Percentiles rank a stretch among this genome's conserved stretches.
phyloP scores from a whole-genome alignment of 2,113 vertebrate species.

The Phylloscopus trochiloides region DNA sequence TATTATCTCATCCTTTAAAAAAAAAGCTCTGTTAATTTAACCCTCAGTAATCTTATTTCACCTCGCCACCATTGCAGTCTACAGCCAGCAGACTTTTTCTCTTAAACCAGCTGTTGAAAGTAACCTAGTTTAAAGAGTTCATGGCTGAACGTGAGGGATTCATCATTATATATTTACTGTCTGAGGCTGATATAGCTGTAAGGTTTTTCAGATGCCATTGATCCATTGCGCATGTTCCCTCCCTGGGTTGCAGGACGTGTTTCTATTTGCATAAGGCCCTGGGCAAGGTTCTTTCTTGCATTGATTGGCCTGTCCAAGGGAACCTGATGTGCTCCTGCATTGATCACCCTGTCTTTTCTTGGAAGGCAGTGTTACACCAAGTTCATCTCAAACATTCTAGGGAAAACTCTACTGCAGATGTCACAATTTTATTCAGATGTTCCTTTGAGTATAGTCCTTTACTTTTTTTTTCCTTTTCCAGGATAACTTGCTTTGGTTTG shows the following conservation, averaged over 20 bases:
- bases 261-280: conserved; percentile 99
- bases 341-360: conserved; percentile 94
- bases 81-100: conserved; percentile 46
- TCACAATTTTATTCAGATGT: conserved; percentile 81
- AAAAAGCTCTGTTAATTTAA: conserved; percentile 36
- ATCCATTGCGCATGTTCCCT: conserved; percentile 97
- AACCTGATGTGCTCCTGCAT: conserved; percentile 93
- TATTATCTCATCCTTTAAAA: conserved; percentile 34
- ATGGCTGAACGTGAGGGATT: conserved; percentile 80
- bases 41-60: background rate
- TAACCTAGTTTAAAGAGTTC: conserved; percentile 85
- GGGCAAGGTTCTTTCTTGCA: conserved; percentile 99
- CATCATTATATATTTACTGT: conserved; percentile 97
- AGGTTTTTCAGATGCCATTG: conserved; percentile 94
- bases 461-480: background rate
- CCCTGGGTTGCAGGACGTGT: conserved; percentile 91
- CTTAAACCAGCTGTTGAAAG: conserved; percentile 77
- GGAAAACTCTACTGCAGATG: conserved; percentile 83
- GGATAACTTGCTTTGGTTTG: background rate
- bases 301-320: conserved; percentile 99
- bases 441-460: conserved; percentile 65
- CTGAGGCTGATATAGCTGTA: conserved; percentile 92
- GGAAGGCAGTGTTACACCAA: conserved; percentile 90
- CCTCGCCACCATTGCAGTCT: conserved; percentile 8
- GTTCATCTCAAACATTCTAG: conserved; percentile 90